phyloP scores from a whole-genome alignment of 2,888 invertebrate species.

The Tetragonula carbonaria region DNA sequence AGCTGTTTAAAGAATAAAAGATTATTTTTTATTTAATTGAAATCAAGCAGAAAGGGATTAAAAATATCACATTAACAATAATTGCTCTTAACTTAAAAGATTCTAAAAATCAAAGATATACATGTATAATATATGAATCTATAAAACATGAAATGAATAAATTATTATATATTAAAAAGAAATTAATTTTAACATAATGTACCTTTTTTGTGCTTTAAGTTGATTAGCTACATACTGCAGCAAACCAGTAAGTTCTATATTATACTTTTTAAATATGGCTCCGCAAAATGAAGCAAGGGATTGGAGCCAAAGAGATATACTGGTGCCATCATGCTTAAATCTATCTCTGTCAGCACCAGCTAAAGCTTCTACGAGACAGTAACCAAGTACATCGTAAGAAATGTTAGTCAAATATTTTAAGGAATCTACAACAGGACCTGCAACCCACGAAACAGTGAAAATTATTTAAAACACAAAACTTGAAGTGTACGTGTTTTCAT shows the following conservation, averaged over 20 bases:
- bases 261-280: conserved; percentile 98
- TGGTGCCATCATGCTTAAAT: conserved; percentile 95
- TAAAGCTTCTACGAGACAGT: conserved; percentile 96
- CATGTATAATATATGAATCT: neutral
- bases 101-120: neutral
- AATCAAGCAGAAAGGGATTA: neutral
- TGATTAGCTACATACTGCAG: conserved; percentile 99
- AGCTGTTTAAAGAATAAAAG: conserved; percentile 19
- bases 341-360: conserved; percentile 90
- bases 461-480: neutral
- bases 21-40: conserved; percentile 2
- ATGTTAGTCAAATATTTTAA: conserved; percentile 97
- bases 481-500: neutral
- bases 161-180: conserved; percentile 1
- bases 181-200: conserved; percentile 54
- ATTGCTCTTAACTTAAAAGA: neutral
- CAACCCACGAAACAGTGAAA: conserved; percentile 5
- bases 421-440: conserved; percentile 96
- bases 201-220: conserved; percentile 98
- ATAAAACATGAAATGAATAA: neutral
- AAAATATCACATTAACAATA: neutral
- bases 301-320: conserved; percentile 97
- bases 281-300: conserved; percentile 98
- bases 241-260: conserved; percentile 96
- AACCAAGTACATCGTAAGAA: conserved; percentile 98